Evolutionary conservation across 2,888 invertebrate genomes (phyloP).

Genomic region (Petrophora chlorosata): DNA sequence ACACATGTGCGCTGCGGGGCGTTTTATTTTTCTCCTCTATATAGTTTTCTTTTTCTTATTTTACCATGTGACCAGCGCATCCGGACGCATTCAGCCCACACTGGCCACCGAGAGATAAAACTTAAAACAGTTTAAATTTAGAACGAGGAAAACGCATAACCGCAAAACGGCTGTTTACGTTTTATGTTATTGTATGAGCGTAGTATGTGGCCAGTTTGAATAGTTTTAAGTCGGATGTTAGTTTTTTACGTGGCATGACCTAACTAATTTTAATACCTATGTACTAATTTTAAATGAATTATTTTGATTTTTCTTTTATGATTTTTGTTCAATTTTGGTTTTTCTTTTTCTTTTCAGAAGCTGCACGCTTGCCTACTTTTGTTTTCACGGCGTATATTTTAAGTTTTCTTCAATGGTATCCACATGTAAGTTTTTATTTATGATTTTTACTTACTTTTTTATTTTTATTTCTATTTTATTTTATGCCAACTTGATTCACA

Average conservation of each 20-base stretch:
- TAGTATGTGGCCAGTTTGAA: conserved; percentile 28
- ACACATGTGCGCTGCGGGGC: conserved; percentile 50
- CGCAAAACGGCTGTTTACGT: conserved; percentile 37
- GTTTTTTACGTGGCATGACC: too few relatives aligned
- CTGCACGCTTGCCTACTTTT: conserved; percentile 49
- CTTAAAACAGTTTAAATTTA: conserved; percentile 71
- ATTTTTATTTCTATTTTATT: conserved; percentile 28
- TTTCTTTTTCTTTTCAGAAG: conserved; percentile 71
- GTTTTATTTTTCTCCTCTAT: conserved; percentile 46
- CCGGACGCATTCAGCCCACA: conserved; percentile 33
- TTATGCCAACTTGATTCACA: too few relatives aligned
- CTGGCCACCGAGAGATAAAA: conserved; percentile 39
- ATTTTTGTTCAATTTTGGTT: conserved; percentile 53
- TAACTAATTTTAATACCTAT: too few relatives aligned
- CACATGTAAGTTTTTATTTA: conserved; percentile 79
- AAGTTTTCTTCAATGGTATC: conserved; percentile 80
- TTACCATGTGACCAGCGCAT: conserved; percentile 28
- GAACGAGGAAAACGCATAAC: conserved; percentile 57
- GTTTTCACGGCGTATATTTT: conserved; percentile 65
- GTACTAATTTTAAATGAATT: conserved; percentile 1
- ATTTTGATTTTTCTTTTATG: conserved; percentile 36
- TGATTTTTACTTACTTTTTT: conserved; percentile 47
- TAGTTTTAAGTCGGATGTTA: conserved; percentile 11
- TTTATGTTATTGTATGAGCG: conserved; percentile 32
- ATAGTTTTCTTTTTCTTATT: conserved; percentile 8